Conservation (phyloP, 2,888 invertebrate genomes). For the Tachina lurida region DNA sequence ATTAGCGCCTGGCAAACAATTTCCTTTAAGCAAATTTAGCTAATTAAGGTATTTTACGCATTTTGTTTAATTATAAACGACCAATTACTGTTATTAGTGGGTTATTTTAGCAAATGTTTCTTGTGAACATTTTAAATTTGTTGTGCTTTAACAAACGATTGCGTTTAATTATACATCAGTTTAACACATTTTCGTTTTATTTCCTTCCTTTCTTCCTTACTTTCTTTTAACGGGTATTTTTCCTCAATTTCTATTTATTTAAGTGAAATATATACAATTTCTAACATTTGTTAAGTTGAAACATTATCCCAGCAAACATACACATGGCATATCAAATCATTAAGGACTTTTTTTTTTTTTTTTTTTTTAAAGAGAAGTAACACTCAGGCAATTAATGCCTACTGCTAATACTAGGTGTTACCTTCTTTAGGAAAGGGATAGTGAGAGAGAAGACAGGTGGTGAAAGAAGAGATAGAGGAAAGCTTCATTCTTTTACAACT, state of each 20-base stretch:
- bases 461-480: too few relatives aligned
- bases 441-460: too few relatives aligned
- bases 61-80: conserved; percentile 13
- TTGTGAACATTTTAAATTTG: conserved; percentile 10
- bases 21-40: neutral
- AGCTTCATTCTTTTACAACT: too few relatives aligned
- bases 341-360: too few relatives aligned
- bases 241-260: conserved; percentile 25
- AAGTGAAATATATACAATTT: conserved; percentile 39
- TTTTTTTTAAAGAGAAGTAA: too few relatives aligned
- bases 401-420: too few relatives aligned
- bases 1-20: neutral
- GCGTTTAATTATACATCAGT: conserved; percentile 38
- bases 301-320: neutral
- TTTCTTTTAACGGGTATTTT: neutral
- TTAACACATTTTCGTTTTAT: conserved; percentile 6
- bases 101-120: neutral
- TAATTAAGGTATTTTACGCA: neutral
- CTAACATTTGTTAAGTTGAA: conserved; percentile 46
- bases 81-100: conserved; percentile 15
- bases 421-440: too few relatives aligned
- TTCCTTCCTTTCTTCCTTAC: neutral
- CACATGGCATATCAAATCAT: too few relatives aligned
- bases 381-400: too few relatives aligned
- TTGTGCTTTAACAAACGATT: conserved; percentile 12